phyloP scores from a whole-genome alignment of 2,113 vertebrate species.

The Polypterus senegalus region DNA sequence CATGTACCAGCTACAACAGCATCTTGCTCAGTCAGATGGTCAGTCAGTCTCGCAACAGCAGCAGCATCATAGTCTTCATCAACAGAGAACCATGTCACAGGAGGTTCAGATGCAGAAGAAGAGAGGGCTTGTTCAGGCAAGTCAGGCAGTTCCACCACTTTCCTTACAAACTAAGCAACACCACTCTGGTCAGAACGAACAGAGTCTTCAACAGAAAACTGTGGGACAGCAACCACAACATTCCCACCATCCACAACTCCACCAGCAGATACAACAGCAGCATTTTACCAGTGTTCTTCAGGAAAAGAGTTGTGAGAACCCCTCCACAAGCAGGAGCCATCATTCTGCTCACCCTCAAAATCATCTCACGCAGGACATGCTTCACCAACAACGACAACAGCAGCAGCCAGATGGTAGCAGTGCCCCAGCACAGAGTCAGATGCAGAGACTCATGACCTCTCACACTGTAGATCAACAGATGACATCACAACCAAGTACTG shows the following conservation, averaged over 20 bases:
- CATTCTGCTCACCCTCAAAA: slow-evolving; percentile 55
- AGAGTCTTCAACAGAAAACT: slow-evolving; percentile 22
- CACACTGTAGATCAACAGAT: slow-evolving; percentile 83
- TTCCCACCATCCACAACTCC: slow-evolving; percentile 49
- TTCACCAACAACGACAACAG: slow-evolving; percentile 44
- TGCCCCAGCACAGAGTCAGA: slow-evolving; percentile 52
- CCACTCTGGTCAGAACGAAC: slow-evolving; percentile 52
- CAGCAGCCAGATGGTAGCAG: slow-evolving; percentile 39
- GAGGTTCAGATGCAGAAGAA: slow-evolving; percentile 90
- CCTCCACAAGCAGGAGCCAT: slow-evolving; percentile 54
- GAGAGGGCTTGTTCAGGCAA: slow-evolving; percentile 63
- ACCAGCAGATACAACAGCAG: slow-evolving; percentile 64
- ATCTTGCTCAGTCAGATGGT: slow-evolving; percentile 66
- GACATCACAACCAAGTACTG: slow-evolving; percentile 73
- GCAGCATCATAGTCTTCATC: slow-evolving; percentile 65
- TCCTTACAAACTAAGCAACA: slow-evolving; percentile 79
- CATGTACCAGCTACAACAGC: slow-evolving; percentile 83
- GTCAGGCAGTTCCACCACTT: slow-evolving; percentile 60
- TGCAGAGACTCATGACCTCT: slow-evolving; percentile 86
- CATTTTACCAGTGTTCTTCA: slow-evolving; percentile 72
- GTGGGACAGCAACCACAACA: slow-evolving; percentile 42
- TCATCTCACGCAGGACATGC: slow-evolving; percentile 62
- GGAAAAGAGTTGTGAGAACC: slow-evolving; percentile 84
- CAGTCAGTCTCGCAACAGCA: slow-evolving; percentile 40
- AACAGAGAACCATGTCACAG: slow-evolving; percentile 73